Evolutionary conservation across 2,113 vertebrate species (phyloP).

Genomic region (Castor canadensis): DNA sequence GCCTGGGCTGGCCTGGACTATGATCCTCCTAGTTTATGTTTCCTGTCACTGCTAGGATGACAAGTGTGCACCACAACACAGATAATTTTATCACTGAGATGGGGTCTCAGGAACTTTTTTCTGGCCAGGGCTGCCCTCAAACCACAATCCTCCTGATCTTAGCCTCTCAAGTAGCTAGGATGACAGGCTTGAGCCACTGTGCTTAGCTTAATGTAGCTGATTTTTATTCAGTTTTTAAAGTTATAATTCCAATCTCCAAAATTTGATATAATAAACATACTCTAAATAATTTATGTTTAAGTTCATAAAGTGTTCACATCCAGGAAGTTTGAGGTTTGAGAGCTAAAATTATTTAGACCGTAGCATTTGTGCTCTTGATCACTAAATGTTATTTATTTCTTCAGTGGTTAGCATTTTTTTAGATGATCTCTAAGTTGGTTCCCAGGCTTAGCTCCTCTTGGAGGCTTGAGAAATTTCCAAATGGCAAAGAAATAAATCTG

Average conservation of each 20-base stretch:
- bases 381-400: conserved; percentile 53
- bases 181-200: no score
- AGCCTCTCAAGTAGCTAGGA: no score
- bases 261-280: neutral
- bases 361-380: conserved; percentile 48
- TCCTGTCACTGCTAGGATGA: no score
- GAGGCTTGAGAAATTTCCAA: neutral
- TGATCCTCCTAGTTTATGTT: no score
- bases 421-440: conserved; percentile 23
- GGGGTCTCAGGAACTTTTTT: no score
- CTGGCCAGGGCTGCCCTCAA: no score
- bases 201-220: neutral
- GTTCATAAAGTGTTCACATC: conserved; percentile 47
- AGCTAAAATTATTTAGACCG: conserved; percentile 69
- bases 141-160: no score
- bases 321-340: conserved; percentile 61
- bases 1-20: no score
- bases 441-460: neutral
- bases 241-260: conserved; percentile 7
- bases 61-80: no score
- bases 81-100: no score
- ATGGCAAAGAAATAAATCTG: neutral
- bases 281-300: neutral
- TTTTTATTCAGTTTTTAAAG: conserved; percentile 4
- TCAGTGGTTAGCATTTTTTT: conserved; percentile 31